A percentile compares a stretch with the other conserved stretches of the same genome.
Conservation (phyloP, 2,797 vertebrate species). For the Cottoperca gobio region DNA sequence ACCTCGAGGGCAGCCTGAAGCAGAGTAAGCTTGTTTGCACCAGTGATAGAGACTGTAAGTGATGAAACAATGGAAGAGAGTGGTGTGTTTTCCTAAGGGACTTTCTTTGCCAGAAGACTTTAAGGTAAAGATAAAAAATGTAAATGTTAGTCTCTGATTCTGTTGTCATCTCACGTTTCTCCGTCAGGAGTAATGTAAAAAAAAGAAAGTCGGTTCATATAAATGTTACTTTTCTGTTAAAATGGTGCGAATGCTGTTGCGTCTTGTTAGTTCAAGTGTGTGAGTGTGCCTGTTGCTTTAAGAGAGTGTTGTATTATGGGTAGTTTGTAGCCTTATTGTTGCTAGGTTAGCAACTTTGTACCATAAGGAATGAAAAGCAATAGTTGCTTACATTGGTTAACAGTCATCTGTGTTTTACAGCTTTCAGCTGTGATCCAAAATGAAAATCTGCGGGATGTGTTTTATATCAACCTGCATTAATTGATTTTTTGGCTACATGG, state of each 20-base stretch:
- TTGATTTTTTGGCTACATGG: not conserved
- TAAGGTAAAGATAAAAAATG: conserved; percentile 6
- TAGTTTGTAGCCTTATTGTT: not conserved
- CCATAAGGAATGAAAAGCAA: not conserved
- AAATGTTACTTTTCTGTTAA: not conserved
- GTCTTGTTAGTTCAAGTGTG: not conserved
- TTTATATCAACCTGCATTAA: too few species aligned
- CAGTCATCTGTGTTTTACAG: not conserved
- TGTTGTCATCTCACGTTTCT: not conserved
- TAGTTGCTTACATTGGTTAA: not conserved
- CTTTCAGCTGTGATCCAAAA: too few species aligned
- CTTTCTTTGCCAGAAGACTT: conserved; percentile 6
- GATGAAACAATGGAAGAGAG: conserved; percentile 26
- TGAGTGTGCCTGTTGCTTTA: not conserved
- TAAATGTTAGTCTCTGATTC: not conserved
- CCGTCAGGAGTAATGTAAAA: not conserved
- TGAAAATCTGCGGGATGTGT: not conserved
- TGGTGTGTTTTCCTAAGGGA: not conserved
- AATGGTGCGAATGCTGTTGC: not conserved
- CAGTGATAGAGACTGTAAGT: conserved; percentile 9
- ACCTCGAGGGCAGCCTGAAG: conserved; percentile 33
- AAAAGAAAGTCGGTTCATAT: not conserved
- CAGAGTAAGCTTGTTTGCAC: conserved; percentile 29
- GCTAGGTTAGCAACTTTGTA: not conserved
- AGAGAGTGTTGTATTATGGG: not conserved